Evolutionary conservation across 53 echinoderm and acorn worm species (phyloP), one percentile per base, ranked within the genome.

Genomic region (Crossaster papposus): DNA sequence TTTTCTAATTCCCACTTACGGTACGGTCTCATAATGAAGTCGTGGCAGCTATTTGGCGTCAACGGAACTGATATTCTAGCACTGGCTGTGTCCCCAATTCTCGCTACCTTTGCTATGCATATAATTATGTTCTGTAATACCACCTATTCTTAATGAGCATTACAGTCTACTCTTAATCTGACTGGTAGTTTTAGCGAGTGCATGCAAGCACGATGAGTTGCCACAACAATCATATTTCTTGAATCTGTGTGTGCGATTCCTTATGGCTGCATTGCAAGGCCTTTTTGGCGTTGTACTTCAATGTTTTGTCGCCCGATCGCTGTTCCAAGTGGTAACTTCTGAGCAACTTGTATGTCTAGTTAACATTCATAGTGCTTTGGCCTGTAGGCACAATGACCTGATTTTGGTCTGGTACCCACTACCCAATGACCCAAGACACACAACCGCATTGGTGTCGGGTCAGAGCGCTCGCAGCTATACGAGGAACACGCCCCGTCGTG

Each of bases 1-100:
- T 51, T 79, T 31, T 74, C 9, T 33, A 50, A 72, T 85, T 85
- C 74, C 72, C 23, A 30, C 74, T 33, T 29, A 30, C 50, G 79
- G 20, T 4, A 4, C 23, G 7, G 58, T 14, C 33, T 22, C 75
- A 22, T 74, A 74, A 74, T 74, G 75, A 33, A 33, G 75, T 35
- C 35, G 13, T 74, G 75, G 20, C 75, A 4, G 75, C 36, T 74
- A 74, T 74, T 74, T 74, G 36, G 33, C 75, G 33, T 35, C 8
- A 74, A 33, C 14, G 75, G 36, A 74, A 34, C 14, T 74, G 75
- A 74, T 36, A 36, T 14, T 36, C n/a, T 22, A 14, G 28, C 3
- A 14, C 75, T 12, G 35, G 33, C 36, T 35, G 36, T 74, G 75
- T 74, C 9, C 75, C 75, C 15, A 74, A 74, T n/a, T 35, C 15